Percentiles rank a stretch among this genome's conserved stretches.
Conservation (phyloP, 2,888 invertebrate species). For the Chirona hameri region DNA sequence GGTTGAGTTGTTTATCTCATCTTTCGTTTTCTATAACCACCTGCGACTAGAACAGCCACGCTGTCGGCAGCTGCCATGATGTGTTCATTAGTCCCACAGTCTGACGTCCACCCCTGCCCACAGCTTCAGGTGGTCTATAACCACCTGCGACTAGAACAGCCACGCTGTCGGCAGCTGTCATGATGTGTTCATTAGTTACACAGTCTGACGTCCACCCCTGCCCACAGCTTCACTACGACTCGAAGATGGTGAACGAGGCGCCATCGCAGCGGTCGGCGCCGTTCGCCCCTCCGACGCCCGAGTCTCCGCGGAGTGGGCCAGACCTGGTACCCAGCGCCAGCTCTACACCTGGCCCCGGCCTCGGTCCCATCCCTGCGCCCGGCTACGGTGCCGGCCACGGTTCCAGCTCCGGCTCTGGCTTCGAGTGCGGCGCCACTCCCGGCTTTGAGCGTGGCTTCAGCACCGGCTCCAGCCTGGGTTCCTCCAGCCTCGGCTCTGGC, state of each 20-base stretch:
- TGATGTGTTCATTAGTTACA: neutral
- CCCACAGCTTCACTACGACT: slow-evolving; percentile 27
- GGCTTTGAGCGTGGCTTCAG: no score
- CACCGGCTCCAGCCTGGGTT: no score
- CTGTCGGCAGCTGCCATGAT: neutral
- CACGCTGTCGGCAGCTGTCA: no score
- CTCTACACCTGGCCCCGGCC: no score
- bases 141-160: neutral
- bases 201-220: neutral
- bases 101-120: neutral
- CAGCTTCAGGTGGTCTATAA: neutral
- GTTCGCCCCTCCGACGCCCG: neutral
- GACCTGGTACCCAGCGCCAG: no score
- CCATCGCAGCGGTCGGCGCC: neutral
- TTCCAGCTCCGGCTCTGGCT: no score
- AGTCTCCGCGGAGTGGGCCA: neutral
- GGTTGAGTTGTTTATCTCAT: no score
- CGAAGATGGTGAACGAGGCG: slow-evolving; percentile 24
- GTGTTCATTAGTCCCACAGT: neutral
- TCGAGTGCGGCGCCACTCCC: no score
- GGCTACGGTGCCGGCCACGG: neutral
- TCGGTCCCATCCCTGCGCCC: no score
- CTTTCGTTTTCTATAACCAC: neutral
- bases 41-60: neutral
- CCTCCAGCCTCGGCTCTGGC: neutral